These are phyloP conservation scores for Tachysurus vachellii DNA, from an alignment of 2,113 vertebrate species.

Conservation along the genomic window DNA sequence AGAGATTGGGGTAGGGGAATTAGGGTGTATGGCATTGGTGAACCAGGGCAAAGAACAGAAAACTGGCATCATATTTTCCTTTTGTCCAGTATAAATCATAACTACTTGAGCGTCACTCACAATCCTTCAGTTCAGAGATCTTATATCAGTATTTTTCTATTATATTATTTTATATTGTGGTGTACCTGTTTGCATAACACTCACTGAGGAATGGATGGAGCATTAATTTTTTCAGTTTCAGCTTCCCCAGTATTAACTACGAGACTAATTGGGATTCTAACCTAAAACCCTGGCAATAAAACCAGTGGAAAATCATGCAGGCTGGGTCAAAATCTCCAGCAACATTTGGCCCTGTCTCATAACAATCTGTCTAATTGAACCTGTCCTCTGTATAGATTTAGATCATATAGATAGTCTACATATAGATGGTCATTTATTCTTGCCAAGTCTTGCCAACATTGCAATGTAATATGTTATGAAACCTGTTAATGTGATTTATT, in stretches of 20 bases:
- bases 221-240: conserved; percentile 39
- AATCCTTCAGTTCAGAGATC: conserved; percentile 3
- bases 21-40: neutral
- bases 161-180: conserved; percentile 42
- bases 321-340: conserved; percentile 16
- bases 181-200: conserved; percentile 58
- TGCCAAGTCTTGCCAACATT: too few species aligned
- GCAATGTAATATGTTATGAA: too few species aligned
- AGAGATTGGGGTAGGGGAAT: neutral
- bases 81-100: neutral
- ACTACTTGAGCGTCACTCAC: neutral
- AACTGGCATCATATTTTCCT: neutral
- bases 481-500: too few species aligned
- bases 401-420: too few species aligned
- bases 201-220: neutral
- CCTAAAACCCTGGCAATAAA: conserved; percentile 12
- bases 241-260: conserved; percentile 44
- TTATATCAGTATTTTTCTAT: conserved; percentile 44
- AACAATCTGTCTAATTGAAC: neutral
- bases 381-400: neutral
- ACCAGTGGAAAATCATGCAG: neutral
- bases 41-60: neutral
- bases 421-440: too few species aligned
- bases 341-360: neutral
- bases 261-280: neutral